Conservation (phyloP, 2,797 vertebrate species). For the Onychomys leucogaster region DNA sequence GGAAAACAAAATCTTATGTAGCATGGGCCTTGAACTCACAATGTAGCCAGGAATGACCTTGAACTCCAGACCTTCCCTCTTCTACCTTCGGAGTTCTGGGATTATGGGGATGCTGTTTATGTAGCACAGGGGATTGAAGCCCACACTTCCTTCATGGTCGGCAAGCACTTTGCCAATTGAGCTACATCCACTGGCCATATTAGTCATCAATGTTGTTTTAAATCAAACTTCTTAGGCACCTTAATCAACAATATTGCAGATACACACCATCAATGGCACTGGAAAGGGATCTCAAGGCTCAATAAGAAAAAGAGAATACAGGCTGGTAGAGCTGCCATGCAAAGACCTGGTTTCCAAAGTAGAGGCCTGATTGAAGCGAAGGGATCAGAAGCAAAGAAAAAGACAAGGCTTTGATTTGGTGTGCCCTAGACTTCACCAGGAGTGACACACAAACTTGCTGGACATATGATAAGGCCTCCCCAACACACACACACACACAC, state of each 20-base stretch:
- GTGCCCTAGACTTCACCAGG: neutral
- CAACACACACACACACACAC: neutral
- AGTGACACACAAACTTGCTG: neutral
- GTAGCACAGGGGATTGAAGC: neutral
- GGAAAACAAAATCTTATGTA: neutral
- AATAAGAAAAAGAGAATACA: neutral
- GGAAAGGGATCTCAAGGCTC: neutral
- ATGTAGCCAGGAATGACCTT: neutral
- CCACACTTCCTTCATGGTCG: neutral
- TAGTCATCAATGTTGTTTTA: neutral
- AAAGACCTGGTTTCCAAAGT: neutral
- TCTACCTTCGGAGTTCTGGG: neutral
- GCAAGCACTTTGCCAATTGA: neutral
- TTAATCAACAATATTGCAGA: neutral
- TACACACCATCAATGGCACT: neutral
- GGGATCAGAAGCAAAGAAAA: neutral
- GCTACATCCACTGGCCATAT: neutral
- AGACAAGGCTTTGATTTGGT: neutral
- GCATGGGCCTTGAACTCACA: too few species aligned
- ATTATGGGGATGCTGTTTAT: neutral
- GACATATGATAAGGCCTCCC: too few species aligned
- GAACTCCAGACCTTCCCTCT: neutral
- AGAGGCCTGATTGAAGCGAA: neutral
- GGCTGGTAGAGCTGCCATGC: neutral
- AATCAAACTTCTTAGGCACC: neutral